Percentiles rank a stretch among this genome's conserved stretches.
Evolutionary conservation across 2,888 invertebrate genomes (phyloP).

Genomic region (Caenorhabditis imperialis): DNA sequence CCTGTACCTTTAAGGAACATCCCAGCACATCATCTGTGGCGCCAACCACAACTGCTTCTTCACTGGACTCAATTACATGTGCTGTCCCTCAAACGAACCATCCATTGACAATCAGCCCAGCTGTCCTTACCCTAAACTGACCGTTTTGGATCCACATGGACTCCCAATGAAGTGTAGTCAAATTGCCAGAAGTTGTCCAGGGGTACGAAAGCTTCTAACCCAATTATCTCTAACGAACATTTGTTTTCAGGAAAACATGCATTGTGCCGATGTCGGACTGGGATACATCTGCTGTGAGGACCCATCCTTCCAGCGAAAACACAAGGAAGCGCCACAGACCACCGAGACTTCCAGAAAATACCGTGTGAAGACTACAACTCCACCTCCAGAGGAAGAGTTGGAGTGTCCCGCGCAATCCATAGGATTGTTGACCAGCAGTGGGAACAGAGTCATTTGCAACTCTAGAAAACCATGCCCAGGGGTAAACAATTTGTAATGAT

Average conservation of each 20-base stretch:
- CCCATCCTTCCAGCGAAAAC: slow-evolving; percentile 47
- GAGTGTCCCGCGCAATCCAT: slow-evolving; percentile 63
- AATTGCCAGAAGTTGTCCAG: slow-evolving; percentile 63
- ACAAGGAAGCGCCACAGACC: not conserved
- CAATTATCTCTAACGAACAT: not conserved
- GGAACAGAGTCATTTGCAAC: slow-evolving; percentile 54
- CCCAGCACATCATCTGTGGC: slow-evolving; percentile 70
- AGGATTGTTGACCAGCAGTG: slow-evolving; percentile 56
- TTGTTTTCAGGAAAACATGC: slow-evolving; percentile 64
- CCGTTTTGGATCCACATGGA: slow-evolving; percentile 68
- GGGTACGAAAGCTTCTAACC: slow-evolving; percentile 43
- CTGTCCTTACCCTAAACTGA: slow-evolving; percentile 66
- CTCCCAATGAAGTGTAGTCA: slow-evolving; percentile 66
- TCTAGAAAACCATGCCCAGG: slow-evolving; percentile 58
- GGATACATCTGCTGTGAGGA: slow-evolving; percentile 73
- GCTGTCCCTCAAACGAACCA: slow-evolving; percentile 75
- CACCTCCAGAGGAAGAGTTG: slow-evolving; percentile 46
- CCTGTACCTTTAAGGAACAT: slow-evolving; percentile 58
- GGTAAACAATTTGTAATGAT: slow-evolving; percentile 44
- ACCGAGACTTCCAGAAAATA: slow-evolving; percentile 7
- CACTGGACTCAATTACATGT: slow-evolving; percentile 77
- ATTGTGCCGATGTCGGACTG: slow-evolving; percentile 64
- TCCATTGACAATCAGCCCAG: slow-evolving; percentile 64
- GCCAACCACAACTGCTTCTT: slow-evolving; percentile 74
- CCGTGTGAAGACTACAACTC: slow-evolving; percentile 38